Base-by-base conservation (phyloP, 2,797 vertebrate genomes). In the Xiphophorus birchmanni region DNA sequence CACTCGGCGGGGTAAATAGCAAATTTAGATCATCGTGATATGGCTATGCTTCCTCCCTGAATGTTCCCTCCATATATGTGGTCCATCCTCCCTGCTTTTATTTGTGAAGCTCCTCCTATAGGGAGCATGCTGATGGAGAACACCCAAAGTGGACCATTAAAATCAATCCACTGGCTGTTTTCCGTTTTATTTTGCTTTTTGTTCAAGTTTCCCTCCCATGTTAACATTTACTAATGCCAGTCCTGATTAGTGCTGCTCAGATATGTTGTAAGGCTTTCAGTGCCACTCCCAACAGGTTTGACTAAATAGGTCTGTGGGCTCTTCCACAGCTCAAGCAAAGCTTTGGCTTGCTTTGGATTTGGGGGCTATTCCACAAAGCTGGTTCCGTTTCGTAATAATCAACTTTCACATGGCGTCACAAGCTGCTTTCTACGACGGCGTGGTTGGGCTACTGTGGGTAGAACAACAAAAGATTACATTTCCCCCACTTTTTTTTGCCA, bases 1-100 rank as follows among this genome's bases (percentile, higher is more conserved):
- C 96, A 96, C 96, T 95, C 95, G 98, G 93, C 96, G 96, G 95
- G 99, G 98, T 99, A 98, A 97, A 98, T 99, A 96, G 93, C 91
- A 89, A 91, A 94, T 92, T 92, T 90, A 94, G 94, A 94, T 94
- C 82, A 87, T 94, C 81, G 90, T 94, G 93, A 93, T 93, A 90
- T 93, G 85, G 85, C 91, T 93, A 85, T 95, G 94, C 92, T 88
- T 90, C 84, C 86, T 37, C 80, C 83, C 81, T 90, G 91, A 94
- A 90, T 92, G 93, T 89, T 80, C n/a, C 81, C 80, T 88, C 67
- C 91, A 88, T 89, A 84, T 86, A 63, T 92, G 90, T 91, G 85
- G 84, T 89, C 76, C 88, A 92, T 71, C 82, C 73, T 78, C 73
- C 84, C 82, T 88, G 89, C 91, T 92, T 23, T 90, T 84, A 87